Base-by-base conservation (phyloP, 1,140 invertebrate species). In the Polypedilum pembai region DNA sequence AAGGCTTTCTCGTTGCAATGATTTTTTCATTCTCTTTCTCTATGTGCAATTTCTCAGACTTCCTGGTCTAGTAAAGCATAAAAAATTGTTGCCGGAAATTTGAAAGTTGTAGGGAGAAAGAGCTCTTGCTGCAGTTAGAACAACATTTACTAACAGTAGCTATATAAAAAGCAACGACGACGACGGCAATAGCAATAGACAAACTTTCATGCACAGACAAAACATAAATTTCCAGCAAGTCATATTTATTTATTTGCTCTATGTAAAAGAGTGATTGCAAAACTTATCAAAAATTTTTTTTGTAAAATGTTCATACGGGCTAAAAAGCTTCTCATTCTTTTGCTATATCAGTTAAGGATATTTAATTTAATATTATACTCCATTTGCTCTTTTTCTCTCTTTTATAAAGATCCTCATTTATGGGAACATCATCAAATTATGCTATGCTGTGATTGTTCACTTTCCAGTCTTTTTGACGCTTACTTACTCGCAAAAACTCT, bases 331-430 rank as follows among this genome's bases (percentile, higher is more conserved):
- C 41, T 56, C 1, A 15, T 56, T 12, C 3, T 56, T 4, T 12
- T 56, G 45, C 45, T 56, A 56, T n/a, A 56, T 15, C 45, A 56
- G 4, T 56, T n/a, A 3, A 56, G 45, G 45, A 56, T 56, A 56
- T 56, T 56, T 56, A 56, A 56, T 56, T 56, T 56, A 56, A 56
- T 56, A 56, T n/a, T 15, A 56, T 56, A 56, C 45, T 56, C 45
- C 45, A 56, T 56, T 56, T 56, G n/a, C 45, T 56, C 24, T 33
- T 33, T 33, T 33, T 33, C 24, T 33, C 24, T 33, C 24, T 33
- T 3, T n/a, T 56, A 15, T 56, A 56, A 56, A n/a, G 45, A 56
- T 56, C n/a, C 45, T 56, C 45, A 56, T 56, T 56, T 56, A 56
- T 56, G 45, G 24, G n/a, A 56, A n/a, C 15, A 56, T 56, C 45